Evolutionary conservation across 1,140 invertebrate species (phyloP).

Genomic region (Ostrea edulis): DNA sequence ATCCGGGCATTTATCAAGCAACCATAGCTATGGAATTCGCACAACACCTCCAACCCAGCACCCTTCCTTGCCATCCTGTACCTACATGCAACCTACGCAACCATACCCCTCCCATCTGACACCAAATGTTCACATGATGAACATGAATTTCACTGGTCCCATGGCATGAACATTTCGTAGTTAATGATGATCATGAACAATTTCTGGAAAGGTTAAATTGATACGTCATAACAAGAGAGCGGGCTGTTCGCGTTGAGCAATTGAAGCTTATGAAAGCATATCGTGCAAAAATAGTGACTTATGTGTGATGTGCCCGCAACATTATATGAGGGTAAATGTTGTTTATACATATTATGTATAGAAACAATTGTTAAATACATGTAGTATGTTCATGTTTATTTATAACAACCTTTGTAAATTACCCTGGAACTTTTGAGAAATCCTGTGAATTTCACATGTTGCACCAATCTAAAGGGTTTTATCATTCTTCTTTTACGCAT

Average conservation of each 20-base stretch:
- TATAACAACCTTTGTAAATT: constrained; percentile 33
- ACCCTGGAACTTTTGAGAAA: background rate
- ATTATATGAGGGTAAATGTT: constrained; percentile 33
- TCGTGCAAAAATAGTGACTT: background rate
- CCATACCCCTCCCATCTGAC: constrained; percentile 68
- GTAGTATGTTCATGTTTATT: constrained; percentile 31
- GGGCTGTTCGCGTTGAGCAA: constrained; percentile 24
- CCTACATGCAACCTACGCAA: constrained; percentile 74
- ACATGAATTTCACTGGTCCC: constrained; percentile 73
- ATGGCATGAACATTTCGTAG: constrained; percentile 66
- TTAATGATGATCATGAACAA: background rate
- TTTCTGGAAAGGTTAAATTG: background rate
- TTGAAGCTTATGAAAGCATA: constrained; percentile 24
- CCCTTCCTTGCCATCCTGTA: constrained; percentile 71
- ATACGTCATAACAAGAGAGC: constrained; percentile 18
- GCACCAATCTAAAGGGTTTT: constrained; percentile 4
- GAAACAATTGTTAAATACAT: constrained; percentile 25
- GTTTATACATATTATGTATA: constrained; percentile 6
- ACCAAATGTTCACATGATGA: constrained; percentile 75
- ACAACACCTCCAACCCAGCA: constrained; percentile 68
- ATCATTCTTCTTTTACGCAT: constrained; percentile 1
- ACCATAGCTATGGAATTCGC: constrained; percentile 64
- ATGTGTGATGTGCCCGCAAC: constrained; percentile 3
- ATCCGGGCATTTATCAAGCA: constrained; percentile 63
- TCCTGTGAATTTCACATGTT: constrained; percentile 1